A percentile compares a stretch with the other conserved stretches of the same genome.
phyloP scores from a whole-genome alignment of 2,113 vertebrate genomes.

The Coptodon bakossiorum region DNA sequence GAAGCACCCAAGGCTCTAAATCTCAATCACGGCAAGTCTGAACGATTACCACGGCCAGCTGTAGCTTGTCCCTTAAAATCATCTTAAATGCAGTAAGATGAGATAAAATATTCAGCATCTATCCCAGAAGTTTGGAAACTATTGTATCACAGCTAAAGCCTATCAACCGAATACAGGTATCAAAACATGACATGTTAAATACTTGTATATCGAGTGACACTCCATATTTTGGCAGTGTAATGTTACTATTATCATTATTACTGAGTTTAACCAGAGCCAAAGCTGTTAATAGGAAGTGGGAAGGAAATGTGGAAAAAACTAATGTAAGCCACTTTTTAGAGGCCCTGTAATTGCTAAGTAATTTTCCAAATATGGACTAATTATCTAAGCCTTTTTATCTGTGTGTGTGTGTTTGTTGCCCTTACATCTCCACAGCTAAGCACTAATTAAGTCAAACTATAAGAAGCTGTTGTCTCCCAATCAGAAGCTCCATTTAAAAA shows the following conservation, averaged over 20 bases:
- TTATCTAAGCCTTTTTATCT: not conserved
- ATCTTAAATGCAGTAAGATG: not conserved
- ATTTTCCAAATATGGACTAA: not conserved
- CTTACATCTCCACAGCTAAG: not conserved
- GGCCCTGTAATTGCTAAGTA: not conserved
- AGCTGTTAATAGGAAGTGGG: not conserved
- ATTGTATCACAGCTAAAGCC: not conserved
- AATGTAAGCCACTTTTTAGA: not conserved
- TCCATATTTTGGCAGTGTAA: not conserved
- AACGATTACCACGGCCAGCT: not conserved
- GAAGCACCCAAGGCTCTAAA: not conserved
- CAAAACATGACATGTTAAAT: not conserved
- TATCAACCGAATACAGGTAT: not conserved
- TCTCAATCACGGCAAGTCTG: not conserved
- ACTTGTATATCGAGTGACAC: not conserved
- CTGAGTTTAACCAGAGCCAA: not conserved
- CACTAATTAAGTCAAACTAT: not conserved
- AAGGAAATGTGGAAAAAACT: not conserved
- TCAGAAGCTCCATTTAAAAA: not conserved
- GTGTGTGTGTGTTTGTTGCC: not conserved
- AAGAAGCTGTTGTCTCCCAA: not conserved
- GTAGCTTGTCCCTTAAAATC: not conserved
- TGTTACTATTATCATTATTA: not conserved
- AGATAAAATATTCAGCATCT: not conserved
- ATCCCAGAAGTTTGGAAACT: not conserved